Percentiles rank a stretch among this genome's conserved stretches.
Conservation (phyloP, 2,888 invertebrate genomes). For the Standfussiana lucernea region DNA sequence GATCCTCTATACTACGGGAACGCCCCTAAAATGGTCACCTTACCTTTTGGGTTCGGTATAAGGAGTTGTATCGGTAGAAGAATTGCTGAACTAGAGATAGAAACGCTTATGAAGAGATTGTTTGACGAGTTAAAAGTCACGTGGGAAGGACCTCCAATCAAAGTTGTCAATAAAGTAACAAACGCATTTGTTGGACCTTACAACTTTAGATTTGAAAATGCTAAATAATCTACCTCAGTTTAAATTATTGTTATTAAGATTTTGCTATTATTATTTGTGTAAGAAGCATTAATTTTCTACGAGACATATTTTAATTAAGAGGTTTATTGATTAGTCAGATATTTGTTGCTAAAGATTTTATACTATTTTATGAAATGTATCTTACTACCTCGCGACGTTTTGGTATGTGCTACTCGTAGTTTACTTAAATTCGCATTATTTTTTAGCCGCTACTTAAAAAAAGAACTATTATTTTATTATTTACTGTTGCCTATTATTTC, state of each 20-base stretch:
- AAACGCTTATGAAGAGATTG: conserved; percentile 85
- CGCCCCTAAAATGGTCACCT: conserved; percentile 91
- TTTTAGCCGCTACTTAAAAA: background rate
- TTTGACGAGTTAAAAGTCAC: conserved; percentile 76
- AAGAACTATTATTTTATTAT: background rate
- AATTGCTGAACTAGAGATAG: conserved; percentile 93
- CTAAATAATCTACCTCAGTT: conserved; percentile 48
- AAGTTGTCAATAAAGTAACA: conserved; percentile 75
- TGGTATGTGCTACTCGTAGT: background rate
- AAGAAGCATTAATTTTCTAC: background rate
- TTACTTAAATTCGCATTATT: background rate
- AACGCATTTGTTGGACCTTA: conserved; percentile 82
- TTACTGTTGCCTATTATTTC: background rate
- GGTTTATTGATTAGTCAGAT: background rate
- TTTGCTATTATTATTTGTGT: background rate
- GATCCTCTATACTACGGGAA: conserved; percentile 86
- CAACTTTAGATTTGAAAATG: conserved; percentile 56
- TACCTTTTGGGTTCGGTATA: conserved; percentile 93
- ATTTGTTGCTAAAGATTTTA: background rate
- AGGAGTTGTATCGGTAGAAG: conserved; percentile 93
- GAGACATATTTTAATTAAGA: background rate
- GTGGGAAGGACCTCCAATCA: conserved; percentile 84
- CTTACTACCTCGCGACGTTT: background rate
- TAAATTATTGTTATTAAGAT: background rate
- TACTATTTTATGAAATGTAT: background rate